Evolutionary conservation across 2,888 invertebrate species (phyloP), one percentile per base, ranked within the genome.

Genomic region (Tuberolachnus salignus): DNA sequence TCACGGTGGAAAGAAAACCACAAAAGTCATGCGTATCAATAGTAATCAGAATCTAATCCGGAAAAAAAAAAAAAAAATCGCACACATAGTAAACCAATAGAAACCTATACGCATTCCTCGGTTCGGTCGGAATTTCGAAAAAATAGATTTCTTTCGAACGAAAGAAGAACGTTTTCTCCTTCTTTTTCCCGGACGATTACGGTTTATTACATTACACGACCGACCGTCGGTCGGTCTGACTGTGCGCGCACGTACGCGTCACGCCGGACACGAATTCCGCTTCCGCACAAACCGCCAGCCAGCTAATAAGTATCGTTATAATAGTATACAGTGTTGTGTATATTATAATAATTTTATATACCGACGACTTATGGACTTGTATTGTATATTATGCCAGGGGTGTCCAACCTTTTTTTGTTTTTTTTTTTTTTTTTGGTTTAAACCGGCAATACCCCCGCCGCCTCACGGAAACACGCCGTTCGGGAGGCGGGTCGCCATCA

Each of bases 191-290:
- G 21, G 14, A 21, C 16, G 14, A 21, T 14, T 46, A n/a, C 13
- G 16, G 44, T 71, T 23, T 57, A 57, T 46, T 44, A n/a, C 21
- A 11, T 55, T 57, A 64, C 51, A 61, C 19, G 57, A 57, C 23
- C 19, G 57, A 57, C 23, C n/a, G 23, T 1, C 10, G n/a, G 23
- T n/a, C 23, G 13, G 23, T 1, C 10, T 11, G 23, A 71, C 44
- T 70, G 14, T 21, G 16, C 34, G 16, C 34, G 14, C 21, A 46
- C 46, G 34, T 23, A 26, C 3, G 13, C 57, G 19, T 34, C 34
- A 34, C 34, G n/a, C n/a, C 42, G 46, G 13, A 57, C 57, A 57
- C n/a, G n/a, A 44, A 23, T 71, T 67, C 55, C 55, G 55, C 55
- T 70, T 55, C 55, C 44, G 16, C 16, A 55, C 55, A 19, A 64